phyloP scores from a whole-genome alignment of 2,888 invertebrate species.

The Deilephila porcellus region DNA sequence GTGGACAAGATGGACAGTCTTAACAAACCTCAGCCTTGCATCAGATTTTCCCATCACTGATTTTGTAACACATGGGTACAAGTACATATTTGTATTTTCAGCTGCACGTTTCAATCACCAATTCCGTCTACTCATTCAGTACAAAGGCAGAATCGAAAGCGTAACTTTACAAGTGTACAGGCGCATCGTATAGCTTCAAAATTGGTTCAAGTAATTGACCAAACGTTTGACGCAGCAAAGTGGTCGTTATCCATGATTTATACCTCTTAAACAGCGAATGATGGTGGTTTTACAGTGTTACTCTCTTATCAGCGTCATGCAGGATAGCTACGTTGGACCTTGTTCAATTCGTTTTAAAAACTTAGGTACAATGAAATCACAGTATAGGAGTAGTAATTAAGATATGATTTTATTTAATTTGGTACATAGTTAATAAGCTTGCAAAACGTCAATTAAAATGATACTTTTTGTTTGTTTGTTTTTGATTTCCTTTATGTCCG shows the following conservation, averaged over 20 bases:
- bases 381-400: too few relatives aligned
- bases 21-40: not conserved
- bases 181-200: not conserved
- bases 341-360: not conserved
- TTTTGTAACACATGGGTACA: not conserved
- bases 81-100: not conserved
- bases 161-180: not conserved
- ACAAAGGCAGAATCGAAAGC: not conserved
- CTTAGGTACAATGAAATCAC: not conserved
- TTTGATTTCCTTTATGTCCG: too few relatives aligned
- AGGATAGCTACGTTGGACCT: conserved; percentile 23
- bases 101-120: not conserved
- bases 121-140: not conserved
- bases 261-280: conserved; percentile 33
- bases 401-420: too few relatives aligned
- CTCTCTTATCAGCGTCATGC: not conserved
- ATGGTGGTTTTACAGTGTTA: not conserved
- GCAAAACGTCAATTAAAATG: too few relatives aligned
- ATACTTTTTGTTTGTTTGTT: too few relatives aligned
- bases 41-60: too few relatives aligned
- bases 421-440: too few relatives aligned
- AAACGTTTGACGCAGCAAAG: conserved; percentile 48
- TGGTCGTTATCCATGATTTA: conserved; percentile 55
- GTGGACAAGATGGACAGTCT: too few relatives aligned
- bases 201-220: conserved; percentile 35